Conservation (phyloP, 2,113 vertebrate species). For the Ptyas mucosa region DNA sequence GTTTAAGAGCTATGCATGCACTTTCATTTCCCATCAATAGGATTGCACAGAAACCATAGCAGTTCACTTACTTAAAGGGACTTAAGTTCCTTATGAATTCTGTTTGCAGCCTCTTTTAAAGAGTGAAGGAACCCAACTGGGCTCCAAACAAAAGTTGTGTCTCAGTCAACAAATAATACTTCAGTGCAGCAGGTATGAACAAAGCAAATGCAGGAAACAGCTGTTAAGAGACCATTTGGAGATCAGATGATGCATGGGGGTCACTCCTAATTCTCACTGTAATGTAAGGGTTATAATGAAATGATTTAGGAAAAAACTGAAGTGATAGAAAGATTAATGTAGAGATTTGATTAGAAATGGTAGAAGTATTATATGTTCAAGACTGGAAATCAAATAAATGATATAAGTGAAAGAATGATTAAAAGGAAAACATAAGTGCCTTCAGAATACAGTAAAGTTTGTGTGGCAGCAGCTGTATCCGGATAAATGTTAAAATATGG, state of each 20-base stretch:
- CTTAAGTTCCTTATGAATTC: not conserved
- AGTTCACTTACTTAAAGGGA: not conserved
- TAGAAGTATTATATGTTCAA: not conserved
- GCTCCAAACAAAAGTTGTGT: not conserved
- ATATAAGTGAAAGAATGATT: not conserved
- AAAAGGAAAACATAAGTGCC: not conserved
- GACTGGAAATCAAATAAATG: not conserved
- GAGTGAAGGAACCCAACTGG: not conserved
- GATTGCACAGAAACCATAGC: not conserved
- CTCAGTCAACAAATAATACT: not conserved
- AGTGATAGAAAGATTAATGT: not conserved
- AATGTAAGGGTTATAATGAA: not conserved
- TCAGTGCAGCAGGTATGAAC: not conserved
- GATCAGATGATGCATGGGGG: not conserved
- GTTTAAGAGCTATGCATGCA: not conserved
- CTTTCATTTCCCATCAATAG: not conserved
- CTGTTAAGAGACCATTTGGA: not conserved
- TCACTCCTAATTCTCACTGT: not conserved
- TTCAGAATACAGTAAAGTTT: not conserved
- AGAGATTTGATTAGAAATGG: not conserved
- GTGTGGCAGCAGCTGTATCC: not conserved
- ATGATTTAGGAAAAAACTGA: not conserved
- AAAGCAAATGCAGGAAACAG: not conserved
- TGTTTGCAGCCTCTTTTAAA: not conserved
- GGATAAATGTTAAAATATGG: not conserved